Percentiles rank a stretch among this genome's conserved stretches.
These are phyloP conservation scores for Slavum lentiscoides DNA, from an alignment of 2,888 invertebrate genomes.

Conservation along the genomic window DNA sequence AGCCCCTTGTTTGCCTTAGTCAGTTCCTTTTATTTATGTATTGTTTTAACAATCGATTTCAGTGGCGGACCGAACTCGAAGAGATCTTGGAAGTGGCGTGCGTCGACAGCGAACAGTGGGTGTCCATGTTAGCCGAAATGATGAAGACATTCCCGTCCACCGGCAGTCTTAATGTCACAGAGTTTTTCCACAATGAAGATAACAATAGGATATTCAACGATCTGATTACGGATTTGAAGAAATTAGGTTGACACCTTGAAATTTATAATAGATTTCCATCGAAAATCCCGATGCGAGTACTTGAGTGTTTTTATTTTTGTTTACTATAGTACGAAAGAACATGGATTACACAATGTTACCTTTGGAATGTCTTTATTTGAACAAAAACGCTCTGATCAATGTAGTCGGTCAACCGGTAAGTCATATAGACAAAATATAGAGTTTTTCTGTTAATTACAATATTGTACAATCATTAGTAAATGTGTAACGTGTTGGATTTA, in stretches of 20 bases:
- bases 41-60: constrained; percentile 56
- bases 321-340: constrained; percentile 70
- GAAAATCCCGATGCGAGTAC: neutral
- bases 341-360: constrained; percentile 84
- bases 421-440: neutral
- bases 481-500: no score
- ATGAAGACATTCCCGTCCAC: constrained; percentile 90
- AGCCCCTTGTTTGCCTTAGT: no score
- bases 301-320: neutral
- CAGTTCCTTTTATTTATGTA: no score
- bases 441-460: neutral
- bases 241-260: constrained; percentile 62
- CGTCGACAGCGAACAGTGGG: constrained; percentile 94
- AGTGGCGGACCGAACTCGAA: constrained; percentile 93
- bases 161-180: constrained; percentile 68
- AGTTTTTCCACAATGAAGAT: constrained; percentile 70
- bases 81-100: constrained; percentile 93
- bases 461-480: constrained; percentile 9
- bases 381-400: constrained; percentile 86
- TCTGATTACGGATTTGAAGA: constrained; percentile 80
- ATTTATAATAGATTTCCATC: neutral
- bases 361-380: constrained; percentile 93
- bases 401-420: constrained; percentile 67
- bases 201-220: constrained; percentile 88
- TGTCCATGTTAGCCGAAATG: constrained; percentile 93